Percentiles rank a stretch among this genome's conserved stretches.
phyloP scores from a whole-genome alignment of 2,888 invertebrate genomes.

The Drosophila paranaensis region DNA sequence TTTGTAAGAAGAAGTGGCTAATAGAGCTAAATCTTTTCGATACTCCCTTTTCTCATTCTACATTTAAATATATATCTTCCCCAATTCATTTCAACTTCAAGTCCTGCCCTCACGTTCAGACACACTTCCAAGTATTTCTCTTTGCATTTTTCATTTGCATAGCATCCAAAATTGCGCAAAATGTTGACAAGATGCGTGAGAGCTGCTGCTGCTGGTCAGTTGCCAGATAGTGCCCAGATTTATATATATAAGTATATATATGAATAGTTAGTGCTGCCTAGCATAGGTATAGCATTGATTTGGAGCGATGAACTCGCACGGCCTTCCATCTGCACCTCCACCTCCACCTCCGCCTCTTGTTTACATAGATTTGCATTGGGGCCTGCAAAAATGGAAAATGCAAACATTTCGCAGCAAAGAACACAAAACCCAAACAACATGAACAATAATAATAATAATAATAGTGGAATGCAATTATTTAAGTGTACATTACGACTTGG shows the following conservation, averaged over 20 bases:
- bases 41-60: too few relatives aligned
- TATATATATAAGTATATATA: neutral
- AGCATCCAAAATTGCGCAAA: slow-evolving; percentile 51
- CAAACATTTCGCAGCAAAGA: slow-evolving; percentile 42
- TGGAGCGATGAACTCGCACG: slow-evolving; percentile 82
- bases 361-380: slow-evolving; percentile 51
- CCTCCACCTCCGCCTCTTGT: slow-evolving; percentile 49
- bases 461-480: slow-evolving; percentile 63
- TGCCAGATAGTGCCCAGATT: slow-evolving; percentile 18
- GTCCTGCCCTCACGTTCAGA: slow-evolving; percentile 12
- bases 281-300: slow-evolving; percentile 76
- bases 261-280: slow-evolving; percentile 19
- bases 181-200: slow-evolving; percentile 57
- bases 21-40: too few relatives aligned
- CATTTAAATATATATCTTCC: neutral
- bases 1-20: too few relatives aligned
- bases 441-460: slow-evolving; percentile 31
- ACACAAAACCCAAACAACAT: slow-evolving; percentile 19
- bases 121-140: slow-evolving; percentile 5
- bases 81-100: neutral
- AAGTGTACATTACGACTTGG: slow-evolving; percentile 47
- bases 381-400: slow-evolving; percentile 45
- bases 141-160: slow-evolving; percentile 46
- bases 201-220: slow-evolving; percentile 22
- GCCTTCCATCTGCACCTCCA: slow-evolving; percentile 30